Conservation (phyloP, 2,113 vertebrate species). For the Tragelaphus scriptus region DNA sequence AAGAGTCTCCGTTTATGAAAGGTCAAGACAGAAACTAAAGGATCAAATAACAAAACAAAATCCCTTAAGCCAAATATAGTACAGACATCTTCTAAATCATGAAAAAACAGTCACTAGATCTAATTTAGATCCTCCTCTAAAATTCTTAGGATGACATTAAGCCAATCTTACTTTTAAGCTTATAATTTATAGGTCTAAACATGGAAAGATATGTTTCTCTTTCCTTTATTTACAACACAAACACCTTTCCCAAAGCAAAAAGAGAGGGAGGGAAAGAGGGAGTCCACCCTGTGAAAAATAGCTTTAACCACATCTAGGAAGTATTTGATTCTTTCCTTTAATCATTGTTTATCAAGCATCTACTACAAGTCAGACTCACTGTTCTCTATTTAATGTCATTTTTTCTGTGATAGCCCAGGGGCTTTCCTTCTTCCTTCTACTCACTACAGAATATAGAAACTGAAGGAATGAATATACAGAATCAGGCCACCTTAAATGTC, state of each 20-base stretch:
- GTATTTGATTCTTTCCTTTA: not conserved
- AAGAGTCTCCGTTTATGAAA: not conserved
- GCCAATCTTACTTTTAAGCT: not conserved
- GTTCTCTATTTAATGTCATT: not conserved
- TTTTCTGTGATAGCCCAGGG: not conserved
- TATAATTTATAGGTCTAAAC: not conserved
- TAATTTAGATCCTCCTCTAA: not conserved
- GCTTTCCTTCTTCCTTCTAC: not conserved
- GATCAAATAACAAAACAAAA: not conserved
- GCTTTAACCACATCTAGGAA: not conserved
- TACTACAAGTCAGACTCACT: not conserved
- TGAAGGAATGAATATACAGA: not conserved
- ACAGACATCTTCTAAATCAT: not conserved
- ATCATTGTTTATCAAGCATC: not conserved
- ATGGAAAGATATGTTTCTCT: not conserved
- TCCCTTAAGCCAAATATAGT: not conserved
- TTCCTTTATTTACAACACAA: not conserved
- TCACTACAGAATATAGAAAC: not conserved
- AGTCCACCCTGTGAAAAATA: not conserved
- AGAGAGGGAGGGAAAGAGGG: not conserved
- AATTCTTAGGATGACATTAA: not conserved
- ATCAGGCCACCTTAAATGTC: not conserved
- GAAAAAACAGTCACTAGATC: not conserved
- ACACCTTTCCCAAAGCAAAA: not conserved
- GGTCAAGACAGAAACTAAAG: not conserved